Conservation (phyloP, 2,797 vertebrate genomes). For the Crenuchus spilurus region DNA sequence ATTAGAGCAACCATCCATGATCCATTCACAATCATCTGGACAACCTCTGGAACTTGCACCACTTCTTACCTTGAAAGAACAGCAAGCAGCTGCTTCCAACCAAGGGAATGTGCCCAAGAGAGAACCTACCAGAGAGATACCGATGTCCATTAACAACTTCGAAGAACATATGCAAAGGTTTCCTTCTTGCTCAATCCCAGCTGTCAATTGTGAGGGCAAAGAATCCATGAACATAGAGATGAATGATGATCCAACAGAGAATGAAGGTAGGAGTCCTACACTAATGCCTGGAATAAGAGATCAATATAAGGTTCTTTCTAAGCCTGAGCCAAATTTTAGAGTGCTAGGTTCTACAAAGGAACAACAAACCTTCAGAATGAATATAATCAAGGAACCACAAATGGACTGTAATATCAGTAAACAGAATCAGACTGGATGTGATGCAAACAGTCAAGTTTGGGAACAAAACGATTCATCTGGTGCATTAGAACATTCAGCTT, state of each 20-base stretch:
- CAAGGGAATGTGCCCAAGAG: conserved; percentile 13
- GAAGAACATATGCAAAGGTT: conserved; percentile 22
- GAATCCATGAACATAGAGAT: conserved; percentile 16
- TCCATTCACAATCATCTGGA: conserved; percentile 33
- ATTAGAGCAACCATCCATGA: conserved; percentile 20
- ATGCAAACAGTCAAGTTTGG: conserved; percentile 9
- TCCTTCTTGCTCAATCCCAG: conserved; percentile 10
- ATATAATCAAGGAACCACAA: conserved; percentile 3
- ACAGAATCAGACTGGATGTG: conserved; percentile 20
- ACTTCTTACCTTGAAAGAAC: conserved; percentile 51
- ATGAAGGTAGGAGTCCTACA: conserved; percentile 11
- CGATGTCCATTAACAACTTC: conserved; percentile 27
- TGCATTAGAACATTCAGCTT: conserved; percentile 10
- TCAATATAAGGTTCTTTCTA: conserved; percentile 41
- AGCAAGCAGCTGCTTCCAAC: conserved; percentile 38
- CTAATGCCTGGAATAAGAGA: conserved; percentile 32
- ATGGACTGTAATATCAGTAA: conserved; percentile 6
- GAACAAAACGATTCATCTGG: conserved; percentile 3
- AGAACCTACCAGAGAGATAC: conserved; percentile 17
- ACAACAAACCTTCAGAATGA: conserved; percentile 6
- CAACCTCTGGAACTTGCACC: conserved; percentile 46
- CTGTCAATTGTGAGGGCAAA: neutral
- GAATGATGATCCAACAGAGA: conserved; percentile 3
- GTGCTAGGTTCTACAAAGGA: conserved; percentile 16
- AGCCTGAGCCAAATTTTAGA: conserved; percentile 28